These are phyloP conservation scores for Tachysurus vachellii DNA, from an alignment of 2,113 vertebrate genomes.

Conservation along the genomic window DNA sequence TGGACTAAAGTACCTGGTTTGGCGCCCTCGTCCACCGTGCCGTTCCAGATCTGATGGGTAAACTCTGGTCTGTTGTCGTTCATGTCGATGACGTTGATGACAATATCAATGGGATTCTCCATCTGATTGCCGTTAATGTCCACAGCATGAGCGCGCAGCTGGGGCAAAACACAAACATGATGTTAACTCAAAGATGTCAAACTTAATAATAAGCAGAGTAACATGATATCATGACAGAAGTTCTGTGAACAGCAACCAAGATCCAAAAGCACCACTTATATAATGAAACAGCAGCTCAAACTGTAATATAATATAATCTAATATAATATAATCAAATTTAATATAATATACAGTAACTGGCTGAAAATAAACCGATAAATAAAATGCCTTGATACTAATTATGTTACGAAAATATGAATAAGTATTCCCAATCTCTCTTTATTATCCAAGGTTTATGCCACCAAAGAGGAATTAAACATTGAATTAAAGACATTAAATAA, in stretches of 20 bases:
- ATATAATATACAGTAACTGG: neutral
- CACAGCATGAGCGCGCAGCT: conserved; percentile 93
- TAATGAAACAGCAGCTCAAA: neutral
- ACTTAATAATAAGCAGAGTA: neutral
- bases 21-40: conserved; percentile 91
- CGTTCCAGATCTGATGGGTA: conserved; percentile 90
- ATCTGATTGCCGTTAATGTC: conserved; percentile 98
- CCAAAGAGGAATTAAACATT: conserved; percentile 14
- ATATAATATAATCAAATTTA: conserved; percentile 8
- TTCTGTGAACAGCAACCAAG: neutral
- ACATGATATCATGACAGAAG: neutral
- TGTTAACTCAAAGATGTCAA: neutral
- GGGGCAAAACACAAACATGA: conserved; percentile 54
- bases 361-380: neutral
- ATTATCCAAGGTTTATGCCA: conserved; percentile 10
- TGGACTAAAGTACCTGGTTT: conserved; percentile 82
- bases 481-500: conserved; percentile 28
- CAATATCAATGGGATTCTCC: conserved; percentile 96
- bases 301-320: neutral
- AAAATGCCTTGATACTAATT: neutral
- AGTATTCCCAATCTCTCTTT: neutral
- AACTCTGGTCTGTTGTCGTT: conserved; percentile 98
- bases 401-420: neutral
- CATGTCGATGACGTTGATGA: conserved; percentile 98
- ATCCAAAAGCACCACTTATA: neutral